These are phyloP conservation scores for Bubo bubo DNA, from an alignment of 2,113 vertebrate species.

Conservation along the genomic window DNA sequence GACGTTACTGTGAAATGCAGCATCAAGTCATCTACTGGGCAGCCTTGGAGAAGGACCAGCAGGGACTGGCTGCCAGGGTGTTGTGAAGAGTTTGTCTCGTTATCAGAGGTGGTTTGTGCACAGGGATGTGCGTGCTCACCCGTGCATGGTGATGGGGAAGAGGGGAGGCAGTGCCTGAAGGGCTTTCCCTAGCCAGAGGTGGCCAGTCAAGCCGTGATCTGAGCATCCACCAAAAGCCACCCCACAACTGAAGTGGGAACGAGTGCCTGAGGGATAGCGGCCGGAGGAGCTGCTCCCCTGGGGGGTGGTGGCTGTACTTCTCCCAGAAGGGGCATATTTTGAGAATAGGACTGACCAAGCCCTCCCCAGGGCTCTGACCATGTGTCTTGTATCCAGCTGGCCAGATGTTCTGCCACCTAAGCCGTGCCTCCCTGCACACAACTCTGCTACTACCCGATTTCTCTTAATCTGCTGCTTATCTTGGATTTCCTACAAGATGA, in stretches of 20 bases:
- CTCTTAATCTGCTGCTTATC: background rate
- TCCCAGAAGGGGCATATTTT: background rate
- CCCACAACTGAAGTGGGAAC: background rate
- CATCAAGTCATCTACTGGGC: background rate
- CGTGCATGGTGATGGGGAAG: fast-evolving
- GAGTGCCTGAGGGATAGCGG: fast-evolving
- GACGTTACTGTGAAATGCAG: background rate
- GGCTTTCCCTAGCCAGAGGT: background rate
- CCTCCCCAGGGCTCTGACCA: background rate
- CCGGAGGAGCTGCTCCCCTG: background rate
- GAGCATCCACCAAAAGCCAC: background rate
- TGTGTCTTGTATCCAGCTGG: background rate
- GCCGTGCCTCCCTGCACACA: background rate
- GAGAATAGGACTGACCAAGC: background rate
- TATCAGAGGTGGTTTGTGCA: background rate
- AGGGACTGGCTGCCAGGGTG: background rate
- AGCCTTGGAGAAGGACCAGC: background rate
- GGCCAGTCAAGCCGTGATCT: background rate
- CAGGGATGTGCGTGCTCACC: fast-evolving
- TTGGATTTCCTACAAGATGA: background rate
- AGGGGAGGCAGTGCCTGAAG: background rate
- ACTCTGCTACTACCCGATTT: fast-evolving
- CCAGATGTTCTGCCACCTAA: fast-evolving
- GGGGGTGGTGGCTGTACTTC: background rate
- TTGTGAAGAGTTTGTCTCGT: background rate